Evolutionary conservation across 2,797 vertebrate genomes (phyloP).

Genomic region (Urocyon cinereoargenteus): DNA sequence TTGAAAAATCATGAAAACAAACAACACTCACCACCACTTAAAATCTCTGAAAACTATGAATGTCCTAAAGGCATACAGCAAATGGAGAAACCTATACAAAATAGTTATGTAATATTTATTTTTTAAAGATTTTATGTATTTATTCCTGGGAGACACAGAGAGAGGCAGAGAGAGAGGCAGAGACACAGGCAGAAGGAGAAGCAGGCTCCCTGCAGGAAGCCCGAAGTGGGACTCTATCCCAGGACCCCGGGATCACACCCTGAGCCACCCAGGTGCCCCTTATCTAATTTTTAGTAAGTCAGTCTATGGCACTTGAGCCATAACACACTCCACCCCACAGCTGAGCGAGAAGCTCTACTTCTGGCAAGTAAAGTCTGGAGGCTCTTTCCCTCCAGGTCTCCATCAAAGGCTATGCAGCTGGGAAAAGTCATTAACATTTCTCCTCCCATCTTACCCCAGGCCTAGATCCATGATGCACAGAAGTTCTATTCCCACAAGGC

Average conservation of each 20-base stretch:
- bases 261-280: too few species aligned
- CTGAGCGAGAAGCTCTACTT: background rate
- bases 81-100: background rate
- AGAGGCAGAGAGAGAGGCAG: too few species aligned
- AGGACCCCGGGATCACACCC: too few species aligned
- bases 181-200: too few species aligned
- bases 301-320: background rate
- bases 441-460: background rate
- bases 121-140: too few species aligned
- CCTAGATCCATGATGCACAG: background rate
- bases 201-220: too few species aligned
- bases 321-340: background rate
- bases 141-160: too few species aligned
- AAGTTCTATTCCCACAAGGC: background rate
- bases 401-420: background rate
- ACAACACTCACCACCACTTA: background rate
- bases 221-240: too few species aligned
- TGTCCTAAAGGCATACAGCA: background rate
- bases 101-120: slow-evolving; percentile 19
- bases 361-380: background rate
- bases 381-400: background rate
- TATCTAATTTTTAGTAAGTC: background rate
- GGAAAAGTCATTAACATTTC: background rate
- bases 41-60: slow-evolving; percentile 23
- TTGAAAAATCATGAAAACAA: slow-evolving; percentile 25